Percentiles rank a stretch among this genome's conserved stretches.
Evolutionary conservation across 1,140 invertebrate genomes (phyloP).

Genomic region (Calliopsis andreniformis): DNA sequence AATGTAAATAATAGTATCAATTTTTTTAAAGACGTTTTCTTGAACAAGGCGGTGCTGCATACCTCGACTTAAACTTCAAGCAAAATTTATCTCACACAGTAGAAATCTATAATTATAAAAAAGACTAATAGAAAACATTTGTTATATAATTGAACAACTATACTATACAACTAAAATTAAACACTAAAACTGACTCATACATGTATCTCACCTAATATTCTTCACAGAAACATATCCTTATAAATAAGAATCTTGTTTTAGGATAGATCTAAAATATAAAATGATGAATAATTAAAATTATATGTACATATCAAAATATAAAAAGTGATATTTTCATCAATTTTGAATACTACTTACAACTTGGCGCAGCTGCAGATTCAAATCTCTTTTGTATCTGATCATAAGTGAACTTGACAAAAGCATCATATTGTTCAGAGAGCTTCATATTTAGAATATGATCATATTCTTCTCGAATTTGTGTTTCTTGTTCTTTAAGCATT

Average conservation of each 20-base stretch:
- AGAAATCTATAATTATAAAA: conserved; percentile 59
- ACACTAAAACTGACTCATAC: background rate
- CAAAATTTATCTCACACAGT: conserved; percentile 68
- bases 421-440: conserved; percentile 98
- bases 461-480: conserved; percentile 95
- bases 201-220: conserved; percentile 73
- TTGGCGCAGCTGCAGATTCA: conserved; percentile 84
- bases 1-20: conserved; percentile 54
- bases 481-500: conserved; percentile 96
- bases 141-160: background rate
- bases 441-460: conserved; percentile 94
- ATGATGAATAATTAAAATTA: conserved; percentile 4
- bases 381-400: conserved; percentile 97
- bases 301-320: background rate
- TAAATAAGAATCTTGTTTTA: conserved; percentile 74
- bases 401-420: conserved; percentile 98
- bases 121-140: conserved; percentile 13
- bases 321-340: background rate
- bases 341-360: conserved; percentile 84
- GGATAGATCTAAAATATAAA: conserved; percentile 75
- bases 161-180: background rate
- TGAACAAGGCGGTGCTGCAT: conserved; percentile 46
- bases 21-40: conserved; percentile 49
- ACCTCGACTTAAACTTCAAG: conserved; percentile 53
- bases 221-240: conserved; percentile 75